Evolutionary conservation across 2,113 vertebrate species (phyloP), one percentile per base, ranked within the genome.

Genomic region (Alethe castanea): DNA sequence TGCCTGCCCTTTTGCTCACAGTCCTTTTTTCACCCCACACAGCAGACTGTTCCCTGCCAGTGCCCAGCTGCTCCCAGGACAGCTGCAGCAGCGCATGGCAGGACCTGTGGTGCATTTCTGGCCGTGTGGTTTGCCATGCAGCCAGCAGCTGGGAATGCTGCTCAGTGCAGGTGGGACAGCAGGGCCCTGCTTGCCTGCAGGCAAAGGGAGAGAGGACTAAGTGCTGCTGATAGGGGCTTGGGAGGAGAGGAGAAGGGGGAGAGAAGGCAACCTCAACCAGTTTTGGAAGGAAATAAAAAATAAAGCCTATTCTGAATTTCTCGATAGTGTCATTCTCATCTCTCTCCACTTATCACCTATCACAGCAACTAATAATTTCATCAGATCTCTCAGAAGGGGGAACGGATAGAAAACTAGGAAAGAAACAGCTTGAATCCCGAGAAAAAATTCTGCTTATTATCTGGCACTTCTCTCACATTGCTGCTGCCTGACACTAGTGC

Each of bases 31-130:
- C 23, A 36, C 2, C 26, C n/a, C 64, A 36, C 5, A 35, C 66
- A 50, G 4, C 66, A 91, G 24, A 6, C 61, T 2, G 1, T 14
- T 88, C 60, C 40, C 31, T 14, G 47, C 17, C 64, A 25, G 33
- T 42, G 14, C 29, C 53, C 95, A 95, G 93, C 73, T 94, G 90
- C 78, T 95, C 62, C 59, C 66, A 26, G 12, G 73, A 36, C 93
- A 94, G 71, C 84, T 93, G 88, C n/a, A 42, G 60, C 2, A 2
- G 40, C 0, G 17, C 53, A 5, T 24, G 53, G 61, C 47, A 33
- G 45, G 57, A 78, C 40, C 29, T 17, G 15, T 2, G 3, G 11
- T 4, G 2, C 0, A 0, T 40, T 72, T 35, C 59, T 65, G 67
- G 53, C 62, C 0, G 2, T 8, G 59, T 8, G 44, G 25, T 38